These are phyloP conservation scores for Sycophila texana DNA, from an alignment of 2,888 invertebrate genomes.

Conservation along the genomic window DNA sequence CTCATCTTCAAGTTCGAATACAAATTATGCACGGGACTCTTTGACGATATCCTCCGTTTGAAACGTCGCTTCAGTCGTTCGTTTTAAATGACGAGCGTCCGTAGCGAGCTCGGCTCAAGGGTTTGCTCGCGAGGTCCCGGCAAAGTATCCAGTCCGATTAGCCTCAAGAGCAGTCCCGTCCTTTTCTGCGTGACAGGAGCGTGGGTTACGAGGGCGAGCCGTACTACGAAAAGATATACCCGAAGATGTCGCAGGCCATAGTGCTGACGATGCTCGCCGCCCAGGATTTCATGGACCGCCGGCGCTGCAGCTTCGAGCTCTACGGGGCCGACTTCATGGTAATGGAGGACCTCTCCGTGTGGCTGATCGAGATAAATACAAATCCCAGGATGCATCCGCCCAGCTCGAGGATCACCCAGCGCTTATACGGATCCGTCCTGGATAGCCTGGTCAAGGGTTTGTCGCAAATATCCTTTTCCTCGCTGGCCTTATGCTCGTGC, in stretches of 20 bases:
- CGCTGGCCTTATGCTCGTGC: background rate
- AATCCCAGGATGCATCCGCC: conserved; percentile 87
- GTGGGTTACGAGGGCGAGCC: conserved; percentile 80
- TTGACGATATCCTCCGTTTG: too few species aligned
- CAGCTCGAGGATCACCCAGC: conserved; percentile 89
- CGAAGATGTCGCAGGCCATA: conserved; percentile 90
- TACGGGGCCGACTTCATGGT: conserved; percentile 96
- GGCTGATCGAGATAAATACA: conserved; percentile 95
- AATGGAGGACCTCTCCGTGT: conserved; percentile 89
- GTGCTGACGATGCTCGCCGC: conserved; percentile 88
- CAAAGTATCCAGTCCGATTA: too few species aligned
- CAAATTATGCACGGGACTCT: too few species aligned
- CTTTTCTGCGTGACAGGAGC: conserved; percentile 72
- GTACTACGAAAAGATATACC: conserved; percentile 83
- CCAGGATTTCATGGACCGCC: conserved; percentile 83
- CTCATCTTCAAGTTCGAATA: too few species aligned
- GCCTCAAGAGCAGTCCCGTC: too few species aligned
- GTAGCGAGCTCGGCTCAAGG: too few species aligned
- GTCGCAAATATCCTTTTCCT: background rate
- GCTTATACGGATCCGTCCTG: conserved; percentile 87
- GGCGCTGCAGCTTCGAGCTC: conserved; percentile 87
- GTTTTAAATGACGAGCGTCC: too few species aligned
- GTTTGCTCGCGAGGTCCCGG: too few species aligned
- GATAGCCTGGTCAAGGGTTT: conserved; percentile 92
- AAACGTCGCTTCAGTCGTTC: too few species aligned